A percentile compares a stretch with the other conserved stretches of the same genome.
These are phyloP conservation scores for Loripinus fragilis DNA, from an alignment of 2,888 invertebrate genomes.

Conservation along the genomic window DNA sequence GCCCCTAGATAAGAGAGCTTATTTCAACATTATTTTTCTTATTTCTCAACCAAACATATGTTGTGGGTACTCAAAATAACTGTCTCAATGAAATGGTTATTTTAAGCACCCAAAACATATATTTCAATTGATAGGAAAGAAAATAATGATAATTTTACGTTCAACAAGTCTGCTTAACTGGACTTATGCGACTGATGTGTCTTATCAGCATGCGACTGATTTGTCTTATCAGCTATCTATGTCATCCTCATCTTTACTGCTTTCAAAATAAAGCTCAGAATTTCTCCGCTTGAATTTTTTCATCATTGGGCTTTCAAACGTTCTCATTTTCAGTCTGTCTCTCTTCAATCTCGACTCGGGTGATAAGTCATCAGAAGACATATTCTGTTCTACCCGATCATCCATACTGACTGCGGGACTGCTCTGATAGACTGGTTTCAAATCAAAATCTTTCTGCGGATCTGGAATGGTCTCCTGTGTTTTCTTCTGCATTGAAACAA, in stretches of 20 bases:
- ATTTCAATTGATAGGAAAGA: too few relatives aligned
- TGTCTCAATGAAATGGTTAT: too few relatives aligned
- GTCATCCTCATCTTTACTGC: slow-evolving; percentile 13
- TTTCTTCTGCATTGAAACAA: slow-evolving; percentile 56
- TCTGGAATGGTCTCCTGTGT: slow-evolving; percentile 41
- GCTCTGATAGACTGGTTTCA: slow-evolving; percentile 54
- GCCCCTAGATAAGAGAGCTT: too few relatives aligned
- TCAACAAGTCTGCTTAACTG: too few relatives aligned
- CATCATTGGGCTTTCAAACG: slow-evolving; percentile 58
- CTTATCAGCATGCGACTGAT: too few relatives aligned
- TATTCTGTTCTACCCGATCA: slow-evolving; percentile 44
- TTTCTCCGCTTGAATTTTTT: slow-evolving; percentile 66
- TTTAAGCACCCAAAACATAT: too few relatives aligned
- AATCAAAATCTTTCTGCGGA: slow-evolving; percentile 42
- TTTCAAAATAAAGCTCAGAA: slow-evolving; percentile 58
- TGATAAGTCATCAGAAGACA: slow-evolving; percentile 26
- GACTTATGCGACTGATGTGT: too few relatives aligned
- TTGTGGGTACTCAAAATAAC: too few relatives aligned
- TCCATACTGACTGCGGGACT: slow-evolving; percentile 62
- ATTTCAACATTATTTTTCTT: too few relatives aligned
- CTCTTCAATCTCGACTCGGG: slow-evolving; percentile 34
- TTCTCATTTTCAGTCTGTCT: slow-evolving; percentile 43
- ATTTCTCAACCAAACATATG: too few relatives aligned
- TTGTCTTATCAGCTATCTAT: slow-evolving; percentile 1
- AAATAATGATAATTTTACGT: too few relatives aligned